A percentile compares a stretch with the other conserved stretches of the same genome.
These are phyloP conservation scores for Eulemur rufifrons DNA, from an alignment of 2,113 vertebrate genomes.

Conservation along the genomic window DNA sequence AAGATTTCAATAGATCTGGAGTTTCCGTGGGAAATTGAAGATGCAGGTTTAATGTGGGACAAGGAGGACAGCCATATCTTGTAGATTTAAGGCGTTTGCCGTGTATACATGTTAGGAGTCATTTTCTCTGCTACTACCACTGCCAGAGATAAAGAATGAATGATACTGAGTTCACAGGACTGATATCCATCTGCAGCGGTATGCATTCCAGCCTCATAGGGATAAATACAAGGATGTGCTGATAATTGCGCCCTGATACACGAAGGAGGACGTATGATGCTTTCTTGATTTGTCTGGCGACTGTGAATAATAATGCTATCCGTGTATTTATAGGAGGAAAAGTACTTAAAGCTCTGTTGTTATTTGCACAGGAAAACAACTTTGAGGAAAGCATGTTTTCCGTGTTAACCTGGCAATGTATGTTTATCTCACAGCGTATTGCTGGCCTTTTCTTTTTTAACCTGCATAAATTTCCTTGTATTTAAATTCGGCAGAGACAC, in stretches of 20 bases:
- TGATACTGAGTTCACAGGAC: conserved; percentile 35
- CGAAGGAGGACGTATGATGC: background rate
- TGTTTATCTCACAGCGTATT: background rate
- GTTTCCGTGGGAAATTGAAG: conserved; percentile 57
- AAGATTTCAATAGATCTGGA: conserved; percentile 63
- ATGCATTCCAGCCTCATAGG: conserved; percentile 53
- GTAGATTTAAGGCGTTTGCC: conserved; percentile 59
- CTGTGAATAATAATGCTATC: conserved; percentile 48
- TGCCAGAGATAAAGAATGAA: conserved; percentile 59
- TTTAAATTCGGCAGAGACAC: conserved; percentile 53
- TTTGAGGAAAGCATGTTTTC: conserved; percentile 41
- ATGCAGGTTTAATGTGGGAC: background rate
- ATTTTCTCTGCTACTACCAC: conserved; percentile 13
- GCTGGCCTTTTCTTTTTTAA: background rate
- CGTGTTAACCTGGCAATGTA: background rate
- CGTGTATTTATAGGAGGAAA: conserved; percentile 19
- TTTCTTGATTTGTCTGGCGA: conserved; percentile 39
- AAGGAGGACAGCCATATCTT: conserved; percentile 32
- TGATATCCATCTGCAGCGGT: conserved; percentile 40
- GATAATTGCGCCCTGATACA: conserved; percentile 61
- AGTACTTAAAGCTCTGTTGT: conserved; percentile 60
- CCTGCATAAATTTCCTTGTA: conserved; percentile 7
- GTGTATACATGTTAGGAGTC: conserved; percentile 18
- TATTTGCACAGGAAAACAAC: conserved; percentile 59
- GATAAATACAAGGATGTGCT: conserved; percentile 63